Percentiles rank a stretch among this genome's conserved stretches.
These are phyloP conservation scores for Meleagris gallopavo DNA, from an alignment of 2,113 vertebrate species.

Conservation along the genomic window DNA sequence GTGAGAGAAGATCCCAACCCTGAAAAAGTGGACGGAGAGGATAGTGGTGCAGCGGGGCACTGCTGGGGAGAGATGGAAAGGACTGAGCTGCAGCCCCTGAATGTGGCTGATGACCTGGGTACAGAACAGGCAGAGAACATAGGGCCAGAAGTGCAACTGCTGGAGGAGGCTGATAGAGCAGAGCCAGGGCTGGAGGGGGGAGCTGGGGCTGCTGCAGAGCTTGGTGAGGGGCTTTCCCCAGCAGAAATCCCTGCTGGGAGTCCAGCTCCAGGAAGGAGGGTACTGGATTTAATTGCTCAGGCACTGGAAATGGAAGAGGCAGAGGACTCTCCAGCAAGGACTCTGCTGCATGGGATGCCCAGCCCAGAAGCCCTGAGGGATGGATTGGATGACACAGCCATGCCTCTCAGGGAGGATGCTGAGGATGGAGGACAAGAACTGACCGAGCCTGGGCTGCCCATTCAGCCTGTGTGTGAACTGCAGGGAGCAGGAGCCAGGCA, in stretches of 20 bases:
- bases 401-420: background rate
- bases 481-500: too few relatives aligned
- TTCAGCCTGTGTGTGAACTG: too few relatives aligned
- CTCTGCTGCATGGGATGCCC: fast-evolving
- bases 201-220: background rate
- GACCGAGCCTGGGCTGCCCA: too few relatives aligned
- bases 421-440: background rate
- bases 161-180: fast-evolving
- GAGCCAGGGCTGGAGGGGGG: background rate
- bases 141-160: background rate
- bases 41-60: fast-evolving
- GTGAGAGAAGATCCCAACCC: background rate
- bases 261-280: too few relatives aligned
- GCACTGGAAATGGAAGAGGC: background rate
- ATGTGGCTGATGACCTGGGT: fast-evolving
- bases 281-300: background rate
- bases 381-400: fast-evolving
- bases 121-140: fast-evolving
- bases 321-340: background rate
- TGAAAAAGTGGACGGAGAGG: fast-evolving
- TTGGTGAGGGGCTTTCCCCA: too few relatives aligned
- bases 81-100: background rate
- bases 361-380: fast-evolving
- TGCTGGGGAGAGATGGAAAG: background rate
- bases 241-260: background rate